These are phyloP conservation scores for Hydrozoanthus gracilis DNA, from an alignment of 92 coral and sea anemone species.

Conservation along the genomic window DNA sequence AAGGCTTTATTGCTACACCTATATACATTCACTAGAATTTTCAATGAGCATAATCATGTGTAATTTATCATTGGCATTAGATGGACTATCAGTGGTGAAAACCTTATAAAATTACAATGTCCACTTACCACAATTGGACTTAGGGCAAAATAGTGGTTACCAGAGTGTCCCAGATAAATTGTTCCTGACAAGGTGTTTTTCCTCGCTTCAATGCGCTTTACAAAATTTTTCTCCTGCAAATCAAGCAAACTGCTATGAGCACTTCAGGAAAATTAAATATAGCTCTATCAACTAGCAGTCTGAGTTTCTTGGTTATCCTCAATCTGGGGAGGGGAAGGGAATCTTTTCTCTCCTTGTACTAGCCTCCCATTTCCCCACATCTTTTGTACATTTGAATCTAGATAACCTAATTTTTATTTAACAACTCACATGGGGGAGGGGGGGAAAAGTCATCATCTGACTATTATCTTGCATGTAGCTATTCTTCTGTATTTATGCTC, in stretches of 20 bases:
- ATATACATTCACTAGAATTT: background rate
- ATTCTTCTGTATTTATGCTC: slow-evolving; percentile 6
- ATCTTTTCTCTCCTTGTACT: slow-evolving; percentile 1
- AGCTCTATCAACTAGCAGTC: slow-evolving; percentile 9
- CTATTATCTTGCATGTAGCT: background rate
- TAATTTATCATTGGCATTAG: background rate
- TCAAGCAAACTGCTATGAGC: background rate
- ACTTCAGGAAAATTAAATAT: background rate
- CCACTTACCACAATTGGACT: background rate
- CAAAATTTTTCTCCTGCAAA: background rate
- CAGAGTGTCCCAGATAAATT: background rate
- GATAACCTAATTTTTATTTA: background rate
- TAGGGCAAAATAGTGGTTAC: background rate
- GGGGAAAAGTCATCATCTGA: background rate
- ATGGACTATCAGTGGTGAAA: background rate
- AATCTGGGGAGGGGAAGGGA: slow-evolving; percentile 7
- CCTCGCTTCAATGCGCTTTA: background rate
- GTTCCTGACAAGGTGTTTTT: background rate
- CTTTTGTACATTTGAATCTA: background rate
- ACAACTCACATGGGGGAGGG: background rate
- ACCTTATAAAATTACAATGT: background rate
- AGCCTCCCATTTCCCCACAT: background rate
- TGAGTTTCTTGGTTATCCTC: slow-evolving; percentile 1
- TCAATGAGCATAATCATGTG: background rate
- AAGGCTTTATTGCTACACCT: background rate